A percentile compares a stretch with the other conserved stretches of the same genome.
Evolutionary conservation across 2,797 vertebrate species (phyloP).

Genomic region (Echeneis naucrates): DNA sequence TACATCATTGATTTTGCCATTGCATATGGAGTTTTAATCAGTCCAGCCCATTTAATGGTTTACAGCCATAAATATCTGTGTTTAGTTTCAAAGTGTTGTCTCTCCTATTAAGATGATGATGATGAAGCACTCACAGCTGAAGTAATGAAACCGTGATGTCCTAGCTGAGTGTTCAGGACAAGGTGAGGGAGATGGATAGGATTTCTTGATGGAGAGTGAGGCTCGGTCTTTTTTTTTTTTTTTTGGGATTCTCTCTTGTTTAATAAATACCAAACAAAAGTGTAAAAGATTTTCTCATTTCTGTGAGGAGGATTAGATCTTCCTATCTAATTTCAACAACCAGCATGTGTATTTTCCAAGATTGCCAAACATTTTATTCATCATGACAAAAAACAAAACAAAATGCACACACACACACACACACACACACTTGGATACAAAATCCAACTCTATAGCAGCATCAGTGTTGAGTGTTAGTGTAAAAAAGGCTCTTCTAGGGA

Average conservation of each 20-base stretch:
- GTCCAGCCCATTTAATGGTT: neutral
- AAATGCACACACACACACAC: too few species aligned
- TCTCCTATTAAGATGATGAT: neutral
- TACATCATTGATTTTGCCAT: neutral
- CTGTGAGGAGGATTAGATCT: too few species aligned
- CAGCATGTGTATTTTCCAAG: neutral
- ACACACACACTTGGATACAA: neutral
- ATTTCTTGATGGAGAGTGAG: neutral
- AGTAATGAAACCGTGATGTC: neutral
- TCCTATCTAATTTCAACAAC: neutral
- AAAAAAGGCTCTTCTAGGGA: neutral
- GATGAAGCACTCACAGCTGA: too few species aligned
- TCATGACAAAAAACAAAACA: neutral
- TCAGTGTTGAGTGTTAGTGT: neutral
- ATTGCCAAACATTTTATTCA: too few species aligned
- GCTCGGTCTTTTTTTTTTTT: neutral
- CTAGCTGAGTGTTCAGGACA: neutral
- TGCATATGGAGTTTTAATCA: neutral
- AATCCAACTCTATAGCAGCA: neutral
- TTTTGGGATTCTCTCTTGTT: neutral
- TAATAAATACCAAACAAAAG: neutral
- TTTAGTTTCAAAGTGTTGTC: too few species aligned
- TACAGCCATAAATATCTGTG: neutral
- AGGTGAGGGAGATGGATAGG: neutral
- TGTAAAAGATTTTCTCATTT: neutral